These are phyloP conservation scores for Ditylenchus weischeri DNA, from an alignment of 2,888 invertebrate species.

Conservation along the genomic window DNA sequence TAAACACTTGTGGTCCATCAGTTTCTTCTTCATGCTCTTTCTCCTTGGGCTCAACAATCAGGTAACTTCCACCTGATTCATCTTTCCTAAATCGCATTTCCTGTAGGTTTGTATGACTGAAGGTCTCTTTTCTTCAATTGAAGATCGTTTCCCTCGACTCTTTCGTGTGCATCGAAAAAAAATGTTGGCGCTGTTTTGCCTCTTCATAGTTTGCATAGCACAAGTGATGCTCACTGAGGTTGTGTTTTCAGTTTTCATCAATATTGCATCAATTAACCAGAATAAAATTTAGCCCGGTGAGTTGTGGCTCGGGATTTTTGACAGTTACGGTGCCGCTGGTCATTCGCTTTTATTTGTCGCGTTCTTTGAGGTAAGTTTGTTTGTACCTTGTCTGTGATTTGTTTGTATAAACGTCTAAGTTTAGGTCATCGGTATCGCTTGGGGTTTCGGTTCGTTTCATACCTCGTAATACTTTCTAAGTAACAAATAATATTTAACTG, in stretches of 20 bases:
- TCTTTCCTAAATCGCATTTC: slow-evolving; percentile 6
- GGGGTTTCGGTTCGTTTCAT: slow-evolving; percentile 71
- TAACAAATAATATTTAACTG: neutral
- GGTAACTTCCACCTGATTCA: neutral
- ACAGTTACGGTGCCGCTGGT: slow-evolving; percentile 64
- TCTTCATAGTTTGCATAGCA: neutral
- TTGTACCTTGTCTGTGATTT: too few relatives aligned
- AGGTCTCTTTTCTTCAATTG: slow-evolving; percentile 57
- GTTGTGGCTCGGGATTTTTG: slow-evolving; percentile 79
- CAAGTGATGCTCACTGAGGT: slow-evolving; percentile 3
- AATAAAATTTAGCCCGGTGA: slow-evolving; percentile 87
- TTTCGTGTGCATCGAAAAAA: slow-evolving; percentile 53
- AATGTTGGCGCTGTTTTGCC: neutral
- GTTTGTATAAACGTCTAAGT: too few relatives aligned
- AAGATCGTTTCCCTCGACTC: slow-evolving; percentile 54
- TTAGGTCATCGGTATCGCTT: slow-evolving; percentile 83
- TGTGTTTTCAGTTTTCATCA: too few relatives aligned
- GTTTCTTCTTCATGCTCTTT: slow-evolving; percentile 8
- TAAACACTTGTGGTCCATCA: neutral
- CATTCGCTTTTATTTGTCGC: slow-evolving; percentile 83
- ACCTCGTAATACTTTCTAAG: too few relatives aligned
- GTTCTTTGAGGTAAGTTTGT: slow-evolving; percentile 82
- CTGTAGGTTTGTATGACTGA: slow-evolving; percentile 58
- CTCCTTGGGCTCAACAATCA: slow-evolving; percentile 3
- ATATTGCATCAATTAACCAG: too few relatives aligned